A percentile compares a stretch with the other conserved stretches of the same genome.
phyloP scores from a whole-genome alignment of 2,888 invertebrate genomes.

The Danaus chrysippus region DNA sequence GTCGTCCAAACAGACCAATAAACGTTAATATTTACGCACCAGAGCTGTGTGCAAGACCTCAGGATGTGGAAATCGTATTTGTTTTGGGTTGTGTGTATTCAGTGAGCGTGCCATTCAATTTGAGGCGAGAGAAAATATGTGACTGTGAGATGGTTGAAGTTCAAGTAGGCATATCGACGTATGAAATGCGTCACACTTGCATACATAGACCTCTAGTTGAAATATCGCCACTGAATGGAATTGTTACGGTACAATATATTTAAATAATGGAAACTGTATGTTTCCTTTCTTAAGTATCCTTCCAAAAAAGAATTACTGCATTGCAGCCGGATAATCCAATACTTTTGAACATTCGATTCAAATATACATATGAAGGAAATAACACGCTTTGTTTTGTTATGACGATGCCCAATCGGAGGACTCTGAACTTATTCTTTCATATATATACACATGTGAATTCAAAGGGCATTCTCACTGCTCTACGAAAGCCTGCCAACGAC shows the following conservation, averaged over 20 bases:
- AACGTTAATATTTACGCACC: constrained; percentile 60
- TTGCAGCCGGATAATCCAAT: constrained; percentile 57
- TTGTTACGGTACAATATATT: constrained; percentile 50
- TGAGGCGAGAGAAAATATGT: constrained; percentile 66
- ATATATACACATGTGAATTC: constrained; percentile 49
- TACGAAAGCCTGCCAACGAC: constrained; percentile 46
- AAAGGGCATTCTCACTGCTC: constrained; percentile 55
- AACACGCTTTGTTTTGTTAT: constrained; percentile 60
- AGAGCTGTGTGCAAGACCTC: constrained; percentile 55
- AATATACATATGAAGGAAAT: constrained; percentile 50
- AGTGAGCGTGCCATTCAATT: constrained; percentile 56
- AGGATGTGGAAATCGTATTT: constrained; percentile 55
- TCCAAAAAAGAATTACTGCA: not conserved
- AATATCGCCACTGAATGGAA: constrained; percentile 47
- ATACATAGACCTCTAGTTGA: constrained; percentile 58
- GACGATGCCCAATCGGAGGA: constrained; percentile 62
- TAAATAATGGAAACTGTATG: not conserved
- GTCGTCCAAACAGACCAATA: constrained; percentile 57
- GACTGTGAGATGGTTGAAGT: constrained; percentile 67
- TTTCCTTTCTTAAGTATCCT: not conserved
- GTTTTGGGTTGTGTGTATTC: constrained; percentile 60
- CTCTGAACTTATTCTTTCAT: constrained; percentile 50
- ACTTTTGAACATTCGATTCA: constrained; percentile 51
- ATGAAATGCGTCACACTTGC: constrained; percentile 64
- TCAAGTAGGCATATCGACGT: constrained; percentile 60